These are phyloP conservation scores for Musca vetustissima DNA, from an alignment of 1,140 invertebrate species.

Conservation along the genomic window DNA sequence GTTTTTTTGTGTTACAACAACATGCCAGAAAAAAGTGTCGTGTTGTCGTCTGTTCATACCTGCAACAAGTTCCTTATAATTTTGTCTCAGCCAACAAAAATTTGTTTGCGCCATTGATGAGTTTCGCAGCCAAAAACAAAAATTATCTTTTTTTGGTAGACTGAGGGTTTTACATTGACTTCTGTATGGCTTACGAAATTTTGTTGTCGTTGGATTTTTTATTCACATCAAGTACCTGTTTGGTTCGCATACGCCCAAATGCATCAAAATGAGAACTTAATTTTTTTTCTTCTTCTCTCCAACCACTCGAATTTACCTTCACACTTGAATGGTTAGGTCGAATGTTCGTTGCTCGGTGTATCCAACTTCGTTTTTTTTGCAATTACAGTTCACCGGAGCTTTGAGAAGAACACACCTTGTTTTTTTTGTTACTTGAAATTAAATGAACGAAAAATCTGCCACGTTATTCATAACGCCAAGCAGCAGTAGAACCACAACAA, in stretches of 20 bases:
- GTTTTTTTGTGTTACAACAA: neutral
- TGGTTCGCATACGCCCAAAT: constrained; percentile 2
- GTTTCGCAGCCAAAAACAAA: no score
- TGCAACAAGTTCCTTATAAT: constrained; percentile 20
- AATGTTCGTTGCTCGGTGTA: no score
- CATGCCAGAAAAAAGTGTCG: no score
- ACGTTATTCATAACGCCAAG: neutral
- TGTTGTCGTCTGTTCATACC: neutral
- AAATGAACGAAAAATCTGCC: neutral
- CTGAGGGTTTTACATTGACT: constrained; percentile 13
- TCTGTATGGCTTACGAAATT: neutral
- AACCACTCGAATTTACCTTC: no score
- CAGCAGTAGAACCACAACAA: neutral
- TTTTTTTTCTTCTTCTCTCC: neutral
- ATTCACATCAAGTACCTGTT: constrained; percentile 1
- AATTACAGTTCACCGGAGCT: neutral
- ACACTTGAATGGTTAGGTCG: no score
- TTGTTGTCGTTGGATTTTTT: no score
- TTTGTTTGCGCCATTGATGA: no score
- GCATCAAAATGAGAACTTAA: constrained; percentile 4
- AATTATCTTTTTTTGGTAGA: no score
- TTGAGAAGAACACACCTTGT: constrained; percentile 12
- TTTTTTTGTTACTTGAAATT: neutral
- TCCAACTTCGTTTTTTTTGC: neutral
- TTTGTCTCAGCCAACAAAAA: neutral